Evolutionary conservation across 2,113 vertebrate species (phyloP), one percentile per base, ranked within the genome.

Genomic region (Psophia crepitans): DNA sequence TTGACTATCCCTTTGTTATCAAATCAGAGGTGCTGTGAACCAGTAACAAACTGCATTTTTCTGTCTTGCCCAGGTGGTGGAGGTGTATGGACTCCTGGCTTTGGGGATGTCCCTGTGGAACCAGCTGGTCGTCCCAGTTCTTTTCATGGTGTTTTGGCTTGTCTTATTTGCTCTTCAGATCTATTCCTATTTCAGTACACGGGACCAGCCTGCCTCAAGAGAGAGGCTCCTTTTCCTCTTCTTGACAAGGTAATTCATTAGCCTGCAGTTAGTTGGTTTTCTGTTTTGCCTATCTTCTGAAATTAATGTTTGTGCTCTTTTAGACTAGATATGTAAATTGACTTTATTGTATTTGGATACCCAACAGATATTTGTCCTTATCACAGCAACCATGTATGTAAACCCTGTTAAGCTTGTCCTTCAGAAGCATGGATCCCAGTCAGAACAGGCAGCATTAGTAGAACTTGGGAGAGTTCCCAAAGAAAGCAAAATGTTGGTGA

Each of bases 71-170:
- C 97, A 99, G 99, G 99, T 99, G 87, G 99, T 99, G 89, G 99
- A 99, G 86, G 99, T 99, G 11, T 99, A 99, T 19, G 99, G 99
- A 27, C 98, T 99, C 83, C 98, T 99, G 46, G 99, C 99, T 32
- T 94, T 99, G 97, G 99, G 99, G 26, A 99, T 99, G 99, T 99
- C 99, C 89, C 97, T 99, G 53, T 99, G 99, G 99, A 99, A 99
- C 97, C 99, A 99, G 96, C 98, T 99, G 91, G 99, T 99, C 3
- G 99, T 99, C 91, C 99, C 99, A 3, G 99, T 99, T 78, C 99
- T 99, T 51, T 99, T 99, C 97, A 99, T 99, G 99, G 99, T 99
- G 91, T 99, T 99, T 94, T 99, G 99, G 99, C 98, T 99, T n/a
- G 98, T 99, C 93, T 98, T 99, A 66, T 99, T 99, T 65, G 98